These are phyloP conservation scores for Caenorhabditis sinica DNA, from an alignment of 2,888 invertebrate species.

Conservation along the genomic window DNA sequence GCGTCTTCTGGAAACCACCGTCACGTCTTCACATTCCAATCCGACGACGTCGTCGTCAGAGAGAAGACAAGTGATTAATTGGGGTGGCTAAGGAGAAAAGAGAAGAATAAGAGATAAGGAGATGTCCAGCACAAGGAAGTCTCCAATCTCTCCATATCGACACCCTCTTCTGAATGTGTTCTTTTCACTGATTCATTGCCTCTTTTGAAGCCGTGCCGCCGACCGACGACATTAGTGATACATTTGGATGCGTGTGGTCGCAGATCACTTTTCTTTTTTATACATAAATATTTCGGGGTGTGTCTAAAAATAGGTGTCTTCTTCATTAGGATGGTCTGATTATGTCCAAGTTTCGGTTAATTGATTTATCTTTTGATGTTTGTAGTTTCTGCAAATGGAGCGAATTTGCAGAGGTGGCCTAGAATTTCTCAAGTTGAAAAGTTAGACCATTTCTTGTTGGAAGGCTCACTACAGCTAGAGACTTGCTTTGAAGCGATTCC, in stretches of 20 bases:
- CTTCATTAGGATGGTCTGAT: background rate
- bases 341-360: background rate
- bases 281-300: background rate
- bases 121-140: conserved; percentile 15
- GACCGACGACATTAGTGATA: background rate
- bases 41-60: background rate
- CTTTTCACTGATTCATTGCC: conserved; percentile 53
- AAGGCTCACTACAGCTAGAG: no score
- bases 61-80: conserved; percentile 39
- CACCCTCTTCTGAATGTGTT: conserved; percentile 48
- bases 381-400: background rate
- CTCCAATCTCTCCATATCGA: conserved; percentile 20
- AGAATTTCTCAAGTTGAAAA: no score
- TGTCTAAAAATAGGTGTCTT: conserved; percentile 17
- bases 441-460: no score
- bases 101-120: background rate
- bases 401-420: background rate
- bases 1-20: conserved; percentile 43
- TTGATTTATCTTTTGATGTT: background rate
- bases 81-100: conserved; percentile 13
- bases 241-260: conserved; percentile 17
- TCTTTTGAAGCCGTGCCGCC: conserved; percentile 59
- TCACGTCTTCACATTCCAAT: conserved; percentile 45
- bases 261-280: conserved; percentile 6
- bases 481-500: no score